Percentiles rank a stretch among this genome's conserved stretches.
phyloP scores from a whole-genome alignment of 2,113 vertebrate species.

The Helogale parvula region DNA sequence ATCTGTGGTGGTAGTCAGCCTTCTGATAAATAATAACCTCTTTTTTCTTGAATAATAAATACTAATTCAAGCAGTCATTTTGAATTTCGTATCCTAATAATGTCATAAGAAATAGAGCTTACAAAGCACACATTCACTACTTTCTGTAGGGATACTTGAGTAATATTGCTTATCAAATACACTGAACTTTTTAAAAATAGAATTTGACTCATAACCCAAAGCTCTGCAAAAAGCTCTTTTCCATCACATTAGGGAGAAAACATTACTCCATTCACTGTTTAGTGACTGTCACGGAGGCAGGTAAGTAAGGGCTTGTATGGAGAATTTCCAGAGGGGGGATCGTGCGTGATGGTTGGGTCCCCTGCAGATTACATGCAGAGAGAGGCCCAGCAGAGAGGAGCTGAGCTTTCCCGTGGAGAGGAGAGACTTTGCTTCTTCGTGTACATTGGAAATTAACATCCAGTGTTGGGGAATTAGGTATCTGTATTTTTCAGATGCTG shows the following conservation, averaged over 20 bases:
- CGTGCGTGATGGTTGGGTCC: accelerated
- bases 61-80: background rate
- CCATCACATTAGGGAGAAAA: background rate
- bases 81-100: background rate
- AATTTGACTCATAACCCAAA: background rate
- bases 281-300: background rate
- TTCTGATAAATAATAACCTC: background rate
- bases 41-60: slow-evolving; percentile 1
- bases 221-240: background rate
- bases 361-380: background rate
- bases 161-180: background rate
- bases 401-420: background rate
- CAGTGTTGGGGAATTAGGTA: background rate
- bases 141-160: background rate
- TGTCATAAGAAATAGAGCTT: background rate
- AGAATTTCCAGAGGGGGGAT: background rate
- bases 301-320: background rate
- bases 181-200: background rate
- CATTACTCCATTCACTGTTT: background rate
- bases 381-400: background rate
- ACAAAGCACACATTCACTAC: background rate
- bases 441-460: background rate
- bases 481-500: background rate
- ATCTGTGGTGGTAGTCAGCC: background rate
- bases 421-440: background rate